These are phyloP conservation scores for Chamaea fasciata DNA, from an alignment of 2,113 vertebrate species.

Conservation along the genomic window DNA sequence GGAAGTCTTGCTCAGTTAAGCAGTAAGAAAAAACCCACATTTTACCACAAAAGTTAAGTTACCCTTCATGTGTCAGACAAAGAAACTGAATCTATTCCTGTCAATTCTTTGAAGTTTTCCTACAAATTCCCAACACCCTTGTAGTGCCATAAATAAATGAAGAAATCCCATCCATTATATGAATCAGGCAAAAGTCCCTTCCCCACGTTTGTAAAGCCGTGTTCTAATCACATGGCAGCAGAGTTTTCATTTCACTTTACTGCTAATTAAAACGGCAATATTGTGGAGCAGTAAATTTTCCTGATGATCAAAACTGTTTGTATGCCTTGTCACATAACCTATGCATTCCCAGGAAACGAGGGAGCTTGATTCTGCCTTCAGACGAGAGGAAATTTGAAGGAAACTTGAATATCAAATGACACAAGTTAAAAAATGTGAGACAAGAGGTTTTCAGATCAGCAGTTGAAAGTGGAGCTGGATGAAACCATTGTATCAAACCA, in stretches of 20 bases:
- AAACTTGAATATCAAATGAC: conserved; percentile 56
- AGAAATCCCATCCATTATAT: background rate
- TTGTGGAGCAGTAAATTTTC: background rate
- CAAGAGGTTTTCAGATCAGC: conserved; percentile 29
- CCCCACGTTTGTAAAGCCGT: background rate
- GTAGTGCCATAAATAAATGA: background rate
- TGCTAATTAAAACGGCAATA: conserved; percentile 21
- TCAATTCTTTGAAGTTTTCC: conserved; percentile 46
- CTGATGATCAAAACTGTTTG: conserved; percentile 32
- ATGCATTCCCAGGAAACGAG: background rate
- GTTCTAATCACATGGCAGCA: background rate
- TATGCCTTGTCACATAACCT: conserved; percentile 56
- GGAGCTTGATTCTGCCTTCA: conserved; percentile 45
- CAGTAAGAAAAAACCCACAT: background rate
- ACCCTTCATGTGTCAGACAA: conserved; percentile 9
- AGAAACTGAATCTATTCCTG: conserved; percentile 8
- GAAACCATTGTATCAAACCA: conserved; percentile 49
- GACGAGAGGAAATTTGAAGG: conserved; percentile 28
- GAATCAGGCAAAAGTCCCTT: background rate
- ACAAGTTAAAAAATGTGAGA: conserved; percentile 30
- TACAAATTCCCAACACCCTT: background rate
- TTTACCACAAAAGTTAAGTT: conserved; percentile 23
- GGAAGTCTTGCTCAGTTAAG: background rate
- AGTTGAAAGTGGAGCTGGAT: conserved; percentile 49
- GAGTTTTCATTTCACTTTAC: background rate